Evolutionary conservation across 64 coral and sea anemone genomes (phyloP), one percentile per base, ranked within the genome.

Genomic region (Catalaphyllia jardinei): DNA sequence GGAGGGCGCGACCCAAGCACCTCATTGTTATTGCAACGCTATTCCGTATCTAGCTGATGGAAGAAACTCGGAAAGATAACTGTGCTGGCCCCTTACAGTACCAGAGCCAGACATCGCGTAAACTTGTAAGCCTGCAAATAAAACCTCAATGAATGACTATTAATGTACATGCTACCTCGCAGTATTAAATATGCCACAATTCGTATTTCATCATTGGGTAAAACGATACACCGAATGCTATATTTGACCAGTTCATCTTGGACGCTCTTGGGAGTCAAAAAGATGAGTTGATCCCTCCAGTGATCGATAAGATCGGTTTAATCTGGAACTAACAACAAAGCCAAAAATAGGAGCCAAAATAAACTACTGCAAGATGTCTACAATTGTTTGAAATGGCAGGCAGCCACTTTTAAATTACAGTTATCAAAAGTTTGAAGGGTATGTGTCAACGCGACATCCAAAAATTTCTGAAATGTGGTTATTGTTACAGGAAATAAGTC

Each of bases 291-390:
- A 11, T 11, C 35, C 22, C 42, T 5, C 64, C 81, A 15, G 3
- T 85, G 63, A 50, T 31, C 42, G 31, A 85, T 85, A 46, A 46
- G 42, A 46, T 38, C 52, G 13, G 81, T 71, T 67, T 27, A 51
- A 38, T 71, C 64, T 85, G 62, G 81, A 85, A 67, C 2, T 51
- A 2, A 38, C 50, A 80, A 61, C 33, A 71, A 85, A 71, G 25
- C 0, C 62, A 28, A 28, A 85, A 69, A 83, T 60, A 35, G 31
- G 38, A 46, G 81, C 81, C 81, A 85, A 85, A 85, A 85, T 71
- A 85, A 71, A 28, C 67, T n/a, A 35, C 20, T 52, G 16, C 59
- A 49, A 52, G 18, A 62, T 62, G 59, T 81, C 27, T 35, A 33
- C 59, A 30, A 24, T 29, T 81, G 55, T 22, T 81, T 63, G 29